Evolutionary conservation across 2,797 vertebrate genomes (phyloP).

Genomic region (Phoebastria nigripes): DNA sequence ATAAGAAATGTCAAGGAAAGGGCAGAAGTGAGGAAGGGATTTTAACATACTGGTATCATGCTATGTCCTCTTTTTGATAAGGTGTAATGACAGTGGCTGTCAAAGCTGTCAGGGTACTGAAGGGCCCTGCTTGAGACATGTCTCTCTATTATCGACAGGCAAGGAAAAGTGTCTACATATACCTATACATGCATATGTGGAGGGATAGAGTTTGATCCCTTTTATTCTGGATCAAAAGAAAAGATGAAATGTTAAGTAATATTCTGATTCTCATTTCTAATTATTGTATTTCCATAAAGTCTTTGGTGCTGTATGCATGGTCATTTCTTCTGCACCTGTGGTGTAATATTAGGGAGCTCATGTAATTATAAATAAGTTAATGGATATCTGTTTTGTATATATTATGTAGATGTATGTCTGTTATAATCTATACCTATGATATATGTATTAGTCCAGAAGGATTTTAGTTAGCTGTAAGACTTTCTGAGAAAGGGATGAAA

Average conservation of each 20-base stretch:
- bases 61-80: conserved; percentile 52
- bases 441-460: not conserved
- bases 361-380: not conserved
- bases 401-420: not conserved
- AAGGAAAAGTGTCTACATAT: not conserved
- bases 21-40: conserved; percentile 1
- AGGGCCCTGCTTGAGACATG: not conserved
- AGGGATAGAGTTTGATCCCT: not conserved
- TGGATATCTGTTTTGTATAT: not conserved
- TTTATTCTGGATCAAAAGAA: conserved; percentile 1
- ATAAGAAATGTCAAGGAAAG: conserved; percentile 43
- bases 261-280: not conserved
- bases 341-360: not conserved
- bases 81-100: conserved; percentile 48
- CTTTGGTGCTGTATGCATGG: not conserved
- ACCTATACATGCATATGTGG: not conserved
- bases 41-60: conserved; percentile 26
- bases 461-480: not conserved
- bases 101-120: conserved; percentile 52
- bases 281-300: not conserved
- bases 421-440: not conserved
- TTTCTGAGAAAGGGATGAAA: not conserved
- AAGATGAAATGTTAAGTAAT: not conserved
- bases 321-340: not conserved
- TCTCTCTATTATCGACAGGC: conserved; percentile 15